Evolutionary conservation across 2,113 vertebrate species (phyloP).

Genomic region (Apodemus sylvaticus): DNA sequence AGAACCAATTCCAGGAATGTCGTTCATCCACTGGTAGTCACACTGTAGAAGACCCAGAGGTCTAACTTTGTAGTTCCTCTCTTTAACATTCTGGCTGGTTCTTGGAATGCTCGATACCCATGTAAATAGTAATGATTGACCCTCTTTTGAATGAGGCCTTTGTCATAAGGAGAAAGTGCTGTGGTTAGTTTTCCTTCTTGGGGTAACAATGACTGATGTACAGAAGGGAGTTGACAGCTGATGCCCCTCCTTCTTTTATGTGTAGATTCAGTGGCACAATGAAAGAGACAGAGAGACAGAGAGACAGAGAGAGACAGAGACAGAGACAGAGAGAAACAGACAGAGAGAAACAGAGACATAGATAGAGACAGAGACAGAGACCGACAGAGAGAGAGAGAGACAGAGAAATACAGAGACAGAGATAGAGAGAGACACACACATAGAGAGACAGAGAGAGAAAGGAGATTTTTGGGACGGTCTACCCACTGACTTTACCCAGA

Average conservation of each 20-base stretch:
- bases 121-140: background rate
- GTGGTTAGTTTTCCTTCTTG: background rate
- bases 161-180: background rate
- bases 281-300: conserved; percentile 4
- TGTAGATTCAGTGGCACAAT: background rate
- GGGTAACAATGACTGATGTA: background rate
- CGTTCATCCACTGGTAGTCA: rapidly evolving
- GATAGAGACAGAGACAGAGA: no score
- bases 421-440: no score
- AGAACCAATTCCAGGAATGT: background rate
- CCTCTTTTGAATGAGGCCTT: background rate
- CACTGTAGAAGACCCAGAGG: rapidly evolving
- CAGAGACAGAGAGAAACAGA: background rate
- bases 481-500: background rate
- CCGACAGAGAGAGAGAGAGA: no score
- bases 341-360: no score
- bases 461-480: background rate
- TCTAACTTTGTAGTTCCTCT: background rate
- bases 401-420: background rate
- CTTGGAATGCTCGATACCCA: background rate
- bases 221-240: background rate
- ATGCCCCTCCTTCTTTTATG: background rate
- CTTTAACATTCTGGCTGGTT: background rate
- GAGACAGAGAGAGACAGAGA: no score
- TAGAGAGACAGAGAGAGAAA: background rate